Base-by-base conservation (phyloP, 2,888 invertebrate species). In the Megaustenia siamemsis region DNA sequence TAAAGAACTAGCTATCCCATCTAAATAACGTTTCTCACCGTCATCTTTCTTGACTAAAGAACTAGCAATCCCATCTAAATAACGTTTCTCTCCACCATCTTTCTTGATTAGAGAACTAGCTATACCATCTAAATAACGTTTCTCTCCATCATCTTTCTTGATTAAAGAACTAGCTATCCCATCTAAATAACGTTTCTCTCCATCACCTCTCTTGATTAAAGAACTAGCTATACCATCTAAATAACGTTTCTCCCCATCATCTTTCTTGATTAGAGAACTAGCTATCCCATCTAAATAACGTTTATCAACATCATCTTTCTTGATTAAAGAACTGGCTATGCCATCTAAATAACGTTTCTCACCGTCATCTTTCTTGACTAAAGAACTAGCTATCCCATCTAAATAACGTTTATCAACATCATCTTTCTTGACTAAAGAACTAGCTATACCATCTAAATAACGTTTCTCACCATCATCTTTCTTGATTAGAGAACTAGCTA, bases 321-420 rank as follows among this genome's bases (percentile, higher is more conserved):
- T 69, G 24, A 69, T 40, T n/a, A 69, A 69, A 6, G 69, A 69
- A 69, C 69, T 69, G 40, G 69, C 69, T 1, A 69, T 69, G 24
- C 69, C 69, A 69, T 69, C 69, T 69, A 69, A 69, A 69, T 69
- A 69, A 24, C 69, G 69, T 40, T 69, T 69, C 24, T 40, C 40
- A 10, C 40, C 24, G 38, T 38, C 38, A 40, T 38, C 40, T 69
- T 40, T 69, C 69, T 69, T 69, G 21, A 69, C 40, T 24, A 69
- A 69, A 40, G 69, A 69, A 40, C 69, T 69, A 69, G 69, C 69
- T 10, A 69, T 40, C 2, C 40, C 69, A 69, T 69, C 69, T 69
- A 69, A 69, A 69, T 69, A 40, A 40, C 69, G 69, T 40, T 69
- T 69, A 4, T 69, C 69, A 21, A 3, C 40, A 40, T 38, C 40